Evolutionary conservation across 2,797 vertebrate genomes (phyloP).

Genomic region (Cheirogaleus major): DNA sequence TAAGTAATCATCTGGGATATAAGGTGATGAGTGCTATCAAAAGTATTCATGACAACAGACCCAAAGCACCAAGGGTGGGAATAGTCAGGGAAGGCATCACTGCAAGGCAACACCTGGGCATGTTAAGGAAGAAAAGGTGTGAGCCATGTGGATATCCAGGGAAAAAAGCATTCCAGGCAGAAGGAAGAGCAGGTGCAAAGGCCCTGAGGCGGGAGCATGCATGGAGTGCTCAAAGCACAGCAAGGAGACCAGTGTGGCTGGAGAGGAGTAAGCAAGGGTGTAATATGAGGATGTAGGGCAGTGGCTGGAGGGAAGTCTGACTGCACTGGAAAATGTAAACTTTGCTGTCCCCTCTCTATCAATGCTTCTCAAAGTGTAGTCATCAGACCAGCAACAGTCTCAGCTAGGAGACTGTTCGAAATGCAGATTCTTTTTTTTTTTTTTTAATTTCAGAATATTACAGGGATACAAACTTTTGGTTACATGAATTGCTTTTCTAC

Average conservation of each 20-base stretch:
- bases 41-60: neutral
- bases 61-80: neutral
- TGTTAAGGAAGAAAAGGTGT: neutral
- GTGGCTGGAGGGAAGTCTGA: neutral
- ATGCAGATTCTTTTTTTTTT: neutral
- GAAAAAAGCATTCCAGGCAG: neutral
- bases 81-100: neutral
- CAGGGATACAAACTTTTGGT: too few relatives aligned
- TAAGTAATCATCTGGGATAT: neutral
- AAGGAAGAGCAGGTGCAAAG: neutral
- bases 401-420: neutral
- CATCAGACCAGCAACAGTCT: neutral
- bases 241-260: neutral
- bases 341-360: neutral
- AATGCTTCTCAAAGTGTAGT: neutral
- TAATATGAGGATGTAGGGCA: rapidly evolving
- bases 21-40: neutral
- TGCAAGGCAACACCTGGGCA: neutral
- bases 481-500: too few relatives aligned
- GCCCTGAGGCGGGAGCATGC: neutral
- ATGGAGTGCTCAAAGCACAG: neutral
- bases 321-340: neutral
- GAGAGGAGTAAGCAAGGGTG: neutral
- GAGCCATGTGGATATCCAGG: neutral
- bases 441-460: too few relatives aligned